Percentiles rank a stretch among this genome's conserved stretches.
phyloP scores from a whole-genome alignment of 2,797 vertebrate genomes.

The Harpagifer antarcticus region DNA sequence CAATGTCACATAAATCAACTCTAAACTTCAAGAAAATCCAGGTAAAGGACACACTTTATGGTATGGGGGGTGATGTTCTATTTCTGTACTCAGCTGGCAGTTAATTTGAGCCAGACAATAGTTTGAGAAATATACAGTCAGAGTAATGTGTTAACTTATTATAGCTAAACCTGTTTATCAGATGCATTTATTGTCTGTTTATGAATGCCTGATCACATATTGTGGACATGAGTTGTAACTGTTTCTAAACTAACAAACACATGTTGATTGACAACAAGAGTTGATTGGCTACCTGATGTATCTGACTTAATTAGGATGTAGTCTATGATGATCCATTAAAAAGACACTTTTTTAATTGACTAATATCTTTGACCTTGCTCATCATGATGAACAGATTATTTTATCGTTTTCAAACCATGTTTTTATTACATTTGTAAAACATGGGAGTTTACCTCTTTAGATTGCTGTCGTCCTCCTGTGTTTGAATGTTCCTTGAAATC shows the following conservation, averaged over 20 bases:
- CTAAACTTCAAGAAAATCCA: not conserved
- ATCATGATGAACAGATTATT: not conserved
- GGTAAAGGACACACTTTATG: conserved; percentile 3
- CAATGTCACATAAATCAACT: not conserved
- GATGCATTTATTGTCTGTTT: not conserved
- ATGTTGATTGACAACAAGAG: not conserved
- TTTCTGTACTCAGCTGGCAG: conserved; percentile 66
- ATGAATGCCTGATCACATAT: not conserved
- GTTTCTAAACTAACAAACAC: not conserved
- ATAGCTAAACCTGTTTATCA: not conserved
- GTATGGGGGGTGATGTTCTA: conserved; percentile 49
- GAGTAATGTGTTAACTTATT: not conserved
- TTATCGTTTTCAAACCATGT: not conserved
- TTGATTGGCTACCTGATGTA: not conserved
- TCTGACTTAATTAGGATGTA: not conserved
- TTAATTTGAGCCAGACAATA: conserved; percentile 17
- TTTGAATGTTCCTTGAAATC: conserved; percentile 36
- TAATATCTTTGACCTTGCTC: conserved; percentile 17
- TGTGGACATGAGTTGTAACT: not conserved
- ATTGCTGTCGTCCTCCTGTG: conserved; percentile 31
- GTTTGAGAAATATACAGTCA: conserved; percentile 1
- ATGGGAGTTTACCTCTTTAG: conserved; percentile 64
- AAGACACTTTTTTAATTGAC: not conserved
- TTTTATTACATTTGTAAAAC: not conserved
- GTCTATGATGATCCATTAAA: not conserved